Percentiles rank a stretch among this genome's conserved stretches.
Evolutionary conservation across 2,113 vertebrate species (phyloP).

Genomic region (Rhinoptilus africanus): DNA sequence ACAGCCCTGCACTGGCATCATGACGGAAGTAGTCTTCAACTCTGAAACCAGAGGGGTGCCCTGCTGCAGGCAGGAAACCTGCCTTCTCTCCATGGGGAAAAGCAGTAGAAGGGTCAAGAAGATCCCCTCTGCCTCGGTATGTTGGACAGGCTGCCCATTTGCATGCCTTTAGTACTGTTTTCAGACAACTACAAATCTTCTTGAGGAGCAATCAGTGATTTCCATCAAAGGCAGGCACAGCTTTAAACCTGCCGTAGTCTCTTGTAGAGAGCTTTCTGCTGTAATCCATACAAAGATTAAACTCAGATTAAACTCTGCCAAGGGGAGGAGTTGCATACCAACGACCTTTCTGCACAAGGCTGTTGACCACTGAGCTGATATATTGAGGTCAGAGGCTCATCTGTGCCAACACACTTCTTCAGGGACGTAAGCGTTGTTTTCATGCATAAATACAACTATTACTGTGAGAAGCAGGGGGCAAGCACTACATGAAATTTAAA

Average conservation of each 20-base stretch:
- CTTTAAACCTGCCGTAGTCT: background rate
- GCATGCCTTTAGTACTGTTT: background rate
- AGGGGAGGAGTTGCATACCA: background rate
- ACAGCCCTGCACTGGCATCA: fast-evolving
- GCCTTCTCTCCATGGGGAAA: background rate
- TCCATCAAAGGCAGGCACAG: background rate
- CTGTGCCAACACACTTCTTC: background rate
- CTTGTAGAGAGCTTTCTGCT: background rate
- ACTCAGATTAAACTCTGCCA: background rate
- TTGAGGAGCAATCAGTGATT: background rate
- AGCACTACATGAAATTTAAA: background rate
- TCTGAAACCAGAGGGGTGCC: background rate
- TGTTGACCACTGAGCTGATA: background rate
- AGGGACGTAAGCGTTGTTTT: background rate
- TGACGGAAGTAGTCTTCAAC: background rate
- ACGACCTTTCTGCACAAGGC: background rate
- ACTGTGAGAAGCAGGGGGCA: background rate
- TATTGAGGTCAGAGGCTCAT: background rate
- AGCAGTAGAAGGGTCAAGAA: background rate
- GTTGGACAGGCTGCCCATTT: background rate
- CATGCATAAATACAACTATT: background rate
- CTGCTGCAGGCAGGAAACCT: background rate
- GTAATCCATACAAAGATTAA: background rate
- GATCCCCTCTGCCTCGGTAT: fast-evolving
- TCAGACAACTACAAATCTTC: background rate